Evolutionary conservation across 2,888 invertebrate species (phyloP), one percentile per base, ranked within the genome.

Genomic region (Melinaea marsaeus): DNA sequence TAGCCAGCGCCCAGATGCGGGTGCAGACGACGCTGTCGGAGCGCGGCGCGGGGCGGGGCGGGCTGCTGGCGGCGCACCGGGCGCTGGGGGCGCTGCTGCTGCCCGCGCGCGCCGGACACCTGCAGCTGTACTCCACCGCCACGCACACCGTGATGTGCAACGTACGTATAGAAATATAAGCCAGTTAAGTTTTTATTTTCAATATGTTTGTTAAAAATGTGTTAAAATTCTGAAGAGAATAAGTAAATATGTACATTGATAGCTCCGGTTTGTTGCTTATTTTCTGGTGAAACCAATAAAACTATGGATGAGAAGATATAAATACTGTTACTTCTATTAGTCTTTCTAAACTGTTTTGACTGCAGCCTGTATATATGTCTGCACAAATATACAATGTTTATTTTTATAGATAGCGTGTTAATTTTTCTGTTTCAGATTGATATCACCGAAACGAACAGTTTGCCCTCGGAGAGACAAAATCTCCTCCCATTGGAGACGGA

Each of bases 81-180:
- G 76, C 78, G 0, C 70, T 84, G 0, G 78, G 77, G 1, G 86
- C 87, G 0, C 71, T 91, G 6, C 73, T 91, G 11, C 80, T 91
- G 66, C 84, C 87, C 0, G 90, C 90, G 2, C 78, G 89, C 0
- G 81, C 87, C 0, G 91, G 91, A 0, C 86, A 90, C 57, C 67
- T 91, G 61, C 91, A 91, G 69, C 69, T 91, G 1, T 91, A 83
- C 68, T 91, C 91, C 3, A 87, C 89, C 0, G 71, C 66, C 2
- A 84, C 85, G 0, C 84, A 91, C 63, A 89, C 90, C 77, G 86
- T 91, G 11, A 73, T 91, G 2, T 91, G 85, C 64, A 90, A 90
- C 79, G 91, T 91, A 71, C 22, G 22, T 22, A 22, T 22, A 22
- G 22, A 22, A 22, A 22, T 22, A 22, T 22, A 22, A 22, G 22